Conservation (phyloP, 2,113 vertebrate genomes). For the Sminthopsis crassicaudata region DNA sequence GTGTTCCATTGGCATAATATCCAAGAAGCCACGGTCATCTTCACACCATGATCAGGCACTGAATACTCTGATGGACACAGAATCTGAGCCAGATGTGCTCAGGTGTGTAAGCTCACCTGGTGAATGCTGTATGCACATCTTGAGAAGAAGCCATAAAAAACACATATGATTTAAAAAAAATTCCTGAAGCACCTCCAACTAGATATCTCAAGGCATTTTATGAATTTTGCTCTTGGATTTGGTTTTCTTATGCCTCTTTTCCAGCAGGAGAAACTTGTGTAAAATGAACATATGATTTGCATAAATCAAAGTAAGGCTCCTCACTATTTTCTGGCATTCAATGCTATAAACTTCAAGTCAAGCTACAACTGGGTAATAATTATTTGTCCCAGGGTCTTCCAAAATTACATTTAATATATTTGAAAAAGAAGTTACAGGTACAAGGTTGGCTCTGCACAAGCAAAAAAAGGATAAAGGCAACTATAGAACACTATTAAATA, state of each 20-base stretch:
- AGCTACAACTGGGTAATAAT: background rate
- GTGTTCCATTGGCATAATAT: background rate
- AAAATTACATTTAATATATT: background rate
- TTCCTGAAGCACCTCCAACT: background rate
- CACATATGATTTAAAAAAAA: background rate
- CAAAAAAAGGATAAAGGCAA: background rate
- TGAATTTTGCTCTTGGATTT: background rate
- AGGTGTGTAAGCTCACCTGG: background rate
- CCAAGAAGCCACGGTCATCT: background rate
- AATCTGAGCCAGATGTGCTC: background rate
- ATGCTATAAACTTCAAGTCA: background rate
- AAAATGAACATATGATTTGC: background rate
- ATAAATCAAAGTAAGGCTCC: background rate
- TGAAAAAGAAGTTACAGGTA: constrained; percentile 15
- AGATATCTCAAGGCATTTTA: constrained; percentile 32
- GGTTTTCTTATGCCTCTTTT: background rate
- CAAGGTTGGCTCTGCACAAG: background rate
- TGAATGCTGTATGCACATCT: background rate
- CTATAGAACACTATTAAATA: background rate
- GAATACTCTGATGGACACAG: background rate
- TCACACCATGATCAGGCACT: background rate
- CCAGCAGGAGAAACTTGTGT: background rate
- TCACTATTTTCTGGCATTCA: background rate
- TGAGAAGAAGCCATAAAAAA: background rate
- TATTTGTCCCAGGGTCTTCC: background rate